Evolutionary conservation across 2,888 invertebrate genomes (phyloP), one percentile per base, ranked within the genome.

Genomic region (Cryptocephalus moraei): DNA sequence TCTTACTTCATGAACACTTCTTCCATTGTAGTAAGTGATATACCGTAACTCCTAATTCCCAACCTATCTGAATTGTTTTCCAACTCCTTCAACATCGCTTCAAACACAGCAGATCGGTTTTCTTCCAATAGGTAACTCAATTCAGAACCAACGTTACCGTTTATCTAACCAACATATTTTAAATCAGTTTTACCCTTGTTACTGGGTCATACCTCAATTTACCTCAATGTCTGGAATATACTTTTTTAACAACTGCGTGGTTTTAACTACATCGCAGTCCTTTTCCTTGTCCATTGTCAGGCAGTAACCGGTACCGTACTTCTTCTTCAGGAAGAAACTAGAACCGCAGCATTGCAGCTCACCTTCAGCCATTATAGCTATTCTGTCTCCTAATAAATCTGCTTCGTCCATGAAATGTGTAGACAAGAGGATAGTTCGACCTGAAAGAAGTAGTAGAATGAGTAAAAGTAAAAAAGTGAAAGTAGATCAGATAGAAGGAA

Each of bases 361-460:
- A 1, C 91, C 91, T 42, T 80, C 80, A 2, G 88, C 81, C 87
- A 92, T 87, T 48, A 92, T 91, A 8, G 89, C 91, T 55, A 91
- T 88, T 38, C 90, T 76, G 69, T 91, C 91, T 0, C 91, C 91
- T 1, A 91, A 74, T 39, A 86, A 75, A 68, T 92, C 91, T 1
- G 91, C 91, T 70, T 92, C 91, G 61, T 91, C 91, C 91, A 91
- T 91, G 65, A 88, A 90, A 68, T 92, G 89, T 0, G 89, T 90
- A 0, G 90, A 85, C 49, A 92, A 72, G 39, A 92, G 75, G 62
- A 92, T 78, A 0, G 91, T 88, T n/a, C 90, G 77, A 11, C 82
- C 86, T 72, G 52, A 42, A 39, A 46, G n/a, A 48, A 22, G 6
- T 22, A 22, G 22, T 22, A 22, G 22, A 22, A 4, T 22, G 22